These are phyloP conservation scores for Presbytis comata DNA, from an alignment of 2,797 vertebrate species.

Conservation along the genomic window DNA sequence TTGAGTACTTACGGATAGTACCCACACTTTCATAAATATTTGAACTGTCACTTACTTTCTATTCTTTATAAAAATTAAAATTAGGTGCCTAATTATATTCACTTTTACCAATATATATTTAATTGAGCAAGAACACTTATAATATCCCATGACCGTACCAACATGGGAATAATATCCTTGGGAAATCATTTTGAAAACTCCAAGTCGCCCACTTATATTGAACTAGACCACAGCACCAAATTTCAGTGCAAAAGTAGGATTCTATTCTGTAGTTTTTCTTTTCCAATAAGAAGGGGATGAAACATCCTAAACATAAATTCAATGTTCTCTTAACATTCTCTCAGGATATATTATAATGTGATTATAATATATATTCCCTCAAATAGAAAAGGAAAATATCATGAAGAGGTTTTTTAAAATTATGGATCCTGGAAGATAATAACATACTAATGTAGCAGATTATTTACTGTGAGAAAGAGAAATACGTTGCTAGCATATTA, in stretches of 20 bases:
- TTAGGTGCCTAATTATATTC: neutral
- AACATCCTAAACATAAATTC: neutral
- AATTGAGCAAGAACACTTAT: neutral
- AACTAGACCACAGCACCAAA: neutral
- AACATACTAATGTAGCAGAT: conserved; percentile 44
- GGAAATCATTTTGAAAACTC: neutral
- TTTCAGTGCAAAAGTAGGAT: conserved; percentile 6
- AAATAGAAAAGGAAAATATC: neutral
- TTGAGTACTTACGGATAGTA: neutral
- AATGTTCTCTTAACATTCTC: neutral
- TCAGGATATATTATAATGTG: neutral
- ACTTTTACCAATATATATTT: neutral
- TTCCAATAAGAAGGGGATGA: neutral
- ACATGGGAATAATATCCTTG: neutral
- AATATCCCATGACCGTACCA: neutral
- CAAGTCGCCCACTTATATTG: neutral
- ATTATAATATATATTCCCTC: neutral
- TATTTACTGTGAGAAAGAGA: conserved; percentile 35
- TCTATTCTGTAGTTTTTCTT: conserved; percentile 12
- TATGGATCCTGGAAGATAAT: neutral
- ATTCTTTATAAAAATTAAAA: neutral
- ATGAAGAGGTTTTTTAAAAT: conserved; percentile 62
- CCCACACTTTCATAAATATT: neutral
- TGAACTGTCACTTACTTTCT: neutral
- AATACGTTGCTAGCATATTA: conserved; percentile 4